Conservation (phyloP, 2,888 invertebrate species). For the Alloscopus bannaensis region DNA sequence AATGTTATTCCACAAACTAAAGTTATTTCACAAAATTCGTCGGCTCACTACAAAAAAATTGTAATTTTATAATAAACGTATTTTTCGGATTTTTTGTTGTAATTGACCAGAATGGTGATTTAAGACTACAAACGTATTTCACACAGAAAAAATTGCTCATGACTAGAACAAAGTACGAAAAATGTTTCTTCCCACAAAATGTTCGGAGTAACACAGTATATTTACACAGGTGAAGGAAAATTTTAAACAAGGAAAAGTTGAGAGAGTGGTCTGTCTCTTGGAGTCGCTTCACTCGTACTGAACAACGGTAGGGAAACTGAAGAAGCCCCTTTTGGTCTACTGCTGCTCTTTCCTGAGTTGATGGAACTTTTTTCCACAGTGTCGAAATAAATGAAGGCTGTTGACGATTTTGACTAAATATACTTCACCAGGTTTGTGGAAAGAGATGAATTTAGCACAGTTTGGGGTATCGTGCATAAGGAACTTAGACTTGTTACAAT, state of each 20-base stretch:
- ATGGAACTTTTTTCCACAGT: conserved; percentile 52
- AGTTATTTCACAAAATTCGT: no score
- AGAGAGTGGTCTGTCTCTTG: neutral
- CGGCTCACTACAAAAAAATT: no score
- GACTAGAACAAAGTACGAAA: conserved; percentile 45
- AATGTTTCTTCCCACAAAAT: neutral
- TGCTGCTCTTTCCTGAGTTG: conserved; percentile 35
- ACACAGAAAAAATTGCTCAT: conserved; percentile 12
- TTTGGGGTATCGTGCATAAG: conserved; percentile 56
- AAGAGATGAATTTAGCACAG: conserved; percentile 41
- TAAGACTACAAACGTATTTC: conserved; percentile 1
- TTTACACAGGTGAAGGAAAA: conserved; percentile 19
- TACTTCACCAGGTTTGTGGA: conserved; percentile 24
- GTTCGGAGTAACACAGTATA: conserved; percentile 11
- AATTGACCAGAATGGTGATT: neutral
- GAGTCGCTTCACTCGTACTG: conserved; percentile 15
- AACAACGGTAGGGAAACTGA: conserved; percentile 33
- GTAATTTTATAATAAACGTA: no score
- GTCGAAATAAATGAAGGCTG: conserved; percentile 12
- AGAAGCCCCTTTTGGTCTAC: conserved; percentile 36
- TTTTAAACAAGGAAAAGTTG: conserved; percentile 4
- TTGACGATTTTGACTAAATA: conserved; percentile 31
- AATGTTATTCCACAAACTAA: no score
- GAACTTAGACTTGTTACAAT: conserved; percentile 5
- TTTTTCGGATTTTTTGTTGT: no score